Evolutionary conservation across 2,888 invertebrate genomes (phyloP), one percentile per base, ranked within the genome.

Genomic region (Cremastobaeus sp.): DNA sequence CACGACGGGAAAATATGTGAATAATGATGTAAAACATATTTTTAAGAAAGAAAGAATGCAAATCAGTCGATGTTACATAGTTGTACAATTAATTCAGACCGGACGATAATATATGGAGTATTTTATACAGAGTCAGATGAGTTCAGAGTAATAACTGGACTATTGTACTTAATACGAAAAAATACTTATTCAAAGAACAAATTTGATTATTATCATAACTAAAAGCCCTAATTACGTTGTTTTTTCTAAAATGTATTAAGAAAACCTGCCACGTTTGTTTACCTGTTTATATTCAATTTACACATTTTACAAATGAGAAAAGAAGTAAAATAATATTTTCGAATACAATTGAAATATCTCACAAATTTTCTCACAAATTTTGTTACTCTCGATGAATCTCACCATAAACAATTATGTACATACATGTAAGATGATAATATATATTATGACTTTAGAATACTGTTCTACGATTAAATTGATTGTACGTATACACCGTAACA

Each of bases 101-200:
- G 14, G 34, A 60, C 20, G 43, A 52, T 35, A 34, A 35, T 57
- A 57, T 64, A 39, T 54, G 21, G 48, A 65, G 28, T 55, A 72
- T 72, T 72, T 72, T 72, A 65, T 72, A 72, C 64, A 64, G 48
- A 71, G 32, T 32, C 45, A 57, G 37, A 12, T 12, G n/a, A 41
- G 11, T 34, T 45, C 21, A 11, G 34, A 32, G 17, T 39, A 11
- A 62, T n/a, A n/a, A n/a, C n/a, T n/a, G n/a, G n/a, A n/a, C n/a
- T n/a, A n/a, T 25, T 52, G 39, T 60, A 60, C 21, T 48, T 60
- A 30, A 60, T 32, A 35, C 15, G 25, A 21, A 21, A 57, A 11
- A 1, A 3, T 9, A 30, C 4, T 1, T 8, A 28, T 39, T 3
- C 0, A 11, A 9, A 34, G 3, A n/a, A 18, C 15, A 35, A 48